Percentiles rank a stretch among this genome's conserved stretches.
Evolutionary conservation across 2,113 vertebrate genomes (phyloP).

Genomic region (Hydrochoerus hydrochaeris): DNA sequence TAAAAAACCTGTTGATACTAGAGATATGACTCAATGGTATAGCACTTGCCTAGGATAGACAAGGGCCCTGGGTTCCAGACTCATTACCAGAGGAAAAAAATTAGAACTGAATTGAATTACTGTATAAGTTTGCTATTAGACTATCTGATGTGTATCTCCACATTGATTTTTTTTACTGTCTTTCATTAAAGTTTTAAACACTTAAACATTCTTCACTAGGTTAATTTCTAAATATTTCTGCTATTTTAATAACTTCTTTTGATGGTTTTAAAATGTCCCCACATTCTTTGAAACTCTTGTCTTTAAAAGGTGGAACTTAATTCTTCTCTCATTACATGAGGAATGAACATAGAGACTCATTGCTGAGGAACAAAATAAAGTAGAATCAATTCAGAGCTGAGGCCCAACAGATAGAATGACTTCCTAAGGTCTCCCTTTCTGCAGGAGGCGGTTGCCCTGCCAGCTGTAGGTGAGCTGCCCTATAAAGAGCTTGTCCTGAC

Average conservation of each 20-base stretch:
- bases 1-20: background rate
- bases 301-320: constrained; percentile 1
- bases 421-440: background rate
- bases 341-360: background rate
- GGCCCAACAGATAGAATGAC: background rate
- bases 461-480: too few relatives aligned
- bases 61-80: background rate
- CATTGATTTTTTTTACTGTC: background rate
- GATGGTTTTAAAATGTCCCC: background rate
- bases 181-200: background rate
- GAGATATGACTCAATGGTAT: background rate
- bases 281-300: background rate
- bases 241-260: background rate
- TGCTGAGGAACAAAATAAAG: background rate
- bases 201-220: background rate
- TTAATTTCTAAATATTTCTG: background rate
- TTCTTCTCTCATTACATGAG: background rate
- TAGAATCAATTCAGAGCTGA: background rate
- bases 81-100: background rate
- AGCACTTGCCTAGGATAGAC: background rate
- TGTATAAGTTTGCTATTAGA: background rate
- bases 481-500: background rate
- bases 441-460: background rate
- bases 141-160: background rate
- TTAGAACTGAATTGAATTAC: constrained; percentile 6